phyloP scores from a whole-genome alignment of 2,888 invertebrate species.

The Pomacea canaliculata region DNA sequence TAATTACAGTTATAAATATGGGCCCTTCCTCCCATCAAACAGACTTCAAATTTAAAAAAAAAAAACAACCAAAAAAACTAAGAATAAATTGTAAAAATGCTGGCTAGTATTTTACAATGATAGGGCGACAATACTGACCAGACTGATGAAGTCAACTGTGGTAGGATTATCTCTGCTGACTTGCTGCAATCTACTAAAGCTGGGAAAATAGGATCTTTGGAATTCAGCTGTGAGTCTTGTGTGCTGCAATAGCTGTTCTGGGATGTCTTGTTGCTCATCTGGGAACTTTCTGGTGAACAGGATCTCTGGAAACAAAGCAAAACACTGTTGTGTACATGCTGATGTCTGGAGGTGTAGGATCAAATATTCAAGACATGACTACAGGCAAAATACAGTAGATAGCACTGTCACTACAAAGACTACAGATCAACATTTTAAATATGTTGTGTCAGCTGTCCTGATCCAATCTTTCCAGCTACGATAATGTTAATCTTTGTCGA shows the following conservation, averaged over 20 bases:
- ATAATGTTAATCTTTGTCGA: too few species aligned
- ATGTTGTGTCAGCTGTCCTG: too few species aligned
- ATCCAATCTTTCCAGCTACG: too few species aligned
- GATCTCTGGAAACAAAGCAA: background rate
- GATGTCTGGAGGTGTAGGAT: too few species aligned
- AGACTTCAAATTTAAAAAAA: background rate
- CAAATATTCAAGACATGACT: too few species aligned
- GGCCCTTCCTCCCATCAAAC: background rate
- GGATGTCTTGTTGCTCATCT: conserved; percentile 24
- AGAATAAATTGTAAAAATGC: too few species aligned
- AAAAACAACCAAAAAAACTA: background rate
- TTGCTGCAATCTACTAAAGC: conserved; percentile 52
- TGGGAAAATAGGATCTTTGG: conserved; percentile 56
- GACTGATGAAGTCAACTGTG: conserved; percentile 61
- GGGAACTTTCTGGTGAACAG: background rate
- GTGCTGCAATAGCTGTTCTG: conserved; percentile 54
- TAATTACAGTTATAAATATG: too few species aligned
- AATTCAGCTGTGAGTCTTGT: conserved; percentile 60
- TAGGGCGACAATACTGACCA: conserved; percentile 48
- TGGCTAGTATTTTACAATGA: too few species aligned
- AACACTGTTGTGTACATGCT: too few species aligned
- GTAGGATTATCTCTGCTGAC: conserved; percentile 57
- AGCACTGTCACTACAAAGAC: too few species aligned
- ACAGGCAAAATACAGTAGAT: too few species aligned
- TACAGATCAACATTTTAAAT: too few species aligned